Base-by-base conservation (phyloP, 2,797 vertebrate species). In the Sebastes iracundus region DNA sequence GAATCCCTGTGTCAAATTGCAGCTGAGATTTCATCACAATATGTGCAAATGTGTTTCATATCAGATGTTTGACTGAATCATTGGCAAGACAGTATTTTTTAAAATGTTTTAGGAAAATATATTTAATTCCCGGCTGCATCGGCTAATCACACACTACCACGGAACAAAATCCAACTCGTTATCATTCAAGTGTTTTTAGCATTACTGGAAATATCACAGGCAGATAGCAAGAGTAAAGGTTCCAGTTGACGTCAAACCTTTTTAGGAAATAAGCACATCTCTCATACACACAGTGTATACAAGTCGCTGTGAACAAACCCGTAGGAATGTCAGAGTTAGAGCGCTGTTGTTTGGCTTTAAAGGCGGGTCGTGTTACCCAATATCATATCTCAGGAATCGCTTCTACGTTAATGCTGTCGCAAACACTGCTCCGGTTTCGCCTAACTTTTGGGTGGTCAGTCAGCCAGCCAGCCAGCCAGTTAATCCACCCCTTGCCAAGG, bases 371-470 rank as follows among this genome's bases (percentile, higher is more conserved):
- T 66, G 55, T 93, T 92, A 88, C 87, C 69, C 84, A 90, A 88
- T 72, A 84, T 82, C 81, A 80, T 81, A 91, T 90, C 88, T 83
- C 66, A 88, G 84, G 62, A 88, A 92, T 86, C 58, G 59, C 82
- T 85, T 79, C 67, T 65, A 77, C 33, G 69, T 83, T 79, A 79
- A 81, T 18, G 72, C 73, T 86, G 89, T 91, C 58, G 82, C 86
- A 91, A 92, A 87, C 75, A 70, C 77, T 75, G 66, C 83, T 86
- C 79, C 70, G 38, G 61, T 89, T 89, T 90, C 59, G 2, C 73
- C 69, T 81, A 74, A 72, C 79, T 73, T 88, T 91, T 94, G 91
- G 91, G 91, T 92, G 90, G 91, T 89, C 92, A 85, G 85, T 78
- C 68, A 72, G 77, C 65, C 81, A 82, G 77, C 81, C 79, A 82